phyloP scores from a whole-genome alignment of 2,113 vertebrate genomes.

The Thymallus thymallus region DNA sequence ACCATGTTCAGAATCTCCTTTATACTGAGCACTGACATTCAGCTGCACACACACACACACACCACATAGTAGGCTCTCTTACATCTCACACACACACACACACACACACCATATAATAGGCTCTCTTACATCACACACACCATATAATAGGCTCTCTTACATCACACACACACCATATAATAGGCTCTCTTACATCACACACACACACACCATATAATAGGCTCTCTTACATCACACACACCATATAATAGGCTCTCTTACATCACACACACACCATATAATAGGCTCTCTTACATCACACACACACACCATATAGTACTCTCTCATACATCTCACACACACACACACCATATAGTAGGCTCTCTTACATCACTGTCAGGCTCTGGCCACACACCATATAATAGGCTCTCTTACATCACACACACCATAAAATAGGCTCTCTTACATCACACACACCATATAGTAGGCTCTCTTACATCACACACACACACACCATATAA shows the following conservation, averaged over 20 bases:
- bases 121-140: conserved; percentile 84
- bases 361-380: conserved; percentile 79
- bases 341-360: not conserved
- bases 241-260: conserved; percentile 61
- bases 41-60: not conserved
- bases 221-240: no score
- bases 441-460: conserved; percentile 6
- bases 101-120: not conserved
- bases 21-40: not conserved
- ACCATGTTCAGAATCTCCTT: not conserved
- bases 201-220: conserved; percentile 56
- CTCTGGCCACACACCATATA: not conserved
- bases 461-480: conserved; percentile 75
- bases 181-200: conserved; percentile 78
- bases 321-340: conserved; percentile 81
- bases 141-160: no score
- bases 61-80: conserved; percentile 52
- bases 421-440: no score
- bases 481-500: conserved; percentile 52
- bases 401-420: conserved; percentile 76
- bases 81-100: conserved; percentile 82
- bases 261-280: conserved; percentile 72
- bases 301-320: conserved; percentile 48
- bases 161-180: not conserved
- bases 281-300: conserved; percentile 76